A percentile compares a stretch with the other conserved stretches of the same genome.
These are phyloP conservation scores for Grantiella picta DNA, from an alignment of 2,113 vertebrate species.

Conservation along the genomic window DNA sequence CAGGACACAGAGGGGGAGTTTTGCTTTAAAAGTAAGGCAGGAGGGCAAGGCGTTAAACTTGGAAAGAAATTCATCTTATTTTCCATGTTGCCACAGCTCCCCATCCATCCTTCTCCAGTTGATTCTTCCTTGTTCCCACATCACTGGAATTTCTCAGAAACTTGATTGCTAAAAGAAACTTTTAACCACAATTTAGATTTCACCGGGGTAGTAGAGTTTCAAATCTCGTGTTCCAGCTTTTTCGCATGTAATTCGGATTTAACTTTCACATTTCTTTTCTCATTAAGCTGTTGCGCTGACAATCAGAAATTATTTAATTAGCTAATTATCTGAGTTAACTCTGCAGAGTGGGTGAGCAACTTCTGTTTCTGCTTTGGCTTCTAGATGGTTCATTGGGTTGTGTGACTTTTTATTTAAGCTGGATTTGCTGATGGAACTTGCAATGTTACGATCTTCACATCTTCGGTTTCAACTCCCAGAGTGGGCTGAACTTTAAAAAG, in stretches of 20 bases:
- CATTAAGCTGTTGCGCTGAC: background rate
- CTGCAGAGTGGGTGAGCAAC: background rate
- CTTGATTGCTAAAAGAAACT: background rate
- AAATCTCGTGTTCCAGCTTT: background rate
- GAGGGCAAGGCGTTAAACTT: background rate
- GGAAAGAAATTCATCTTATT: background rate
- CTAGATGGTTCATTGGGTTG: background rate
- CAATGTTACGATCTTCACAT: background rate
- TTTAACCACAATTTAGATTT: background rate
- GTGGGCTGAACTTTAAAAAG: background rate
- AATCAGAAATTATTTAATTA: background rate
- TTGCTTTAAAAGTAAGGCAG: background rate
- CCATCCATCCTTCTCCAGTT: rapidly evolving
- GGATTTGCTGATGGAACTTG: background rate
- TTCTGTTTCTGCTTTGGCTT: background rate
- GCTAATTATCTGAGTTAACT: background rate
- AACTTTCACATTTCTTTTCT: background rate
- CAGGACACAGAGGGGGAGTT: background rate
- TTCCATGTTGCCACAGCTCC: background rate
- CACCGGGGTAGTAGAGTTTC: background rate
- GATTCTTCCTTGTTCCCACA: background rate
- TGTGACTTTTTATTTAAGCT: background rate
- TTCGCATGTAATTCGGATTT: background rate
- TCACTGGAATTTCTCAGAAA: background rate
- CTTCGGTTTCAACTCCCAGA: background rate